These are phyloP conservation scores for Synchiropus splendidus DNA, from an alignment of 2,113 vertebrate species.

Conservation along the genomic window DNA sequence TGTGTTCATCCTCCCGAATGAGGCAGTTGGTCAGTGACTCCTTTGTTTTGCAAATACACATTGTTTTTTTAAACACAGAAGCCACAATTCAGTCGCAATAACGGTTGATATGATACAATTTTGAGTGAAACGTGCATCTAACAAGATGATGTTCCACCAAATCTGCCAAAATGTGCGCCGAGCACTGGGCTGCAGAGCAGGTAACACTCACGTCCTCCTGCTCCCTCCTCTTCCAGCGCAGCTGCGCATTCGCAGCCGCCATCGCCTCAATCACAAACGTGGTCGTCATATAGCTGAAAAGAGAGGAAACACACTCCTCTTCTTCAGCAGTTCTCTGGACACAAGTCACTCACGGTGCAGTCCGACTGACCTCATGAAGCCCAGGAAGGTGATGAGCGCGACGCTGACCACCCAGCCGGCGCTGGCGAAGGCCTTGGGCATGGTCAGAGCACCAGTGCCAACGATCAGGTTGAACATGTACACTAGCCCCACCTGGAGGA, in stretches of 20 bases:
- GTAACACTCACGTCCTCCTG: constrained; percentile 76
- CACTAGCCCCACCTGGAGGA: constrained; percentile 85
- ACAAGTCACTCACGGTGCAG: neutral
- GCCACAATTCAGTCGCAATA: too few species aligned
- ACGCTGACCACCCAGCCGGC: constrained; percentile 93
- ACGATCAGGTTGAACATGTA: constrained; percentile 99
- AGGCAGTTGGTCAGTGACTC: too few species aligned
- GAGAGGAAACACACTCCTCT: neutral
- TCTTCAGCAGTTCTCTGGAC: neutral
- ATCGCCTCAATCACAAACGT: constrained; percentile 97
- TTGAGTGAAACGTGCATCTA: too few species aligned
- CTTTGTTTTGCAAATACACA: too few species aligned
- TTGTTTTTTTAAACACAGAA: too few species aligned
- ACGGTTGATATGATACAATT: too few species aligned
- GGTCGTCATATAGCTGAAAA: constrained; percentile 86
- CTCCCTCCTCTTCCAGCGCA: constrained; percentile 89
- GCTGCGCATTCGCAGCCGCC: constrained; percentile 92
- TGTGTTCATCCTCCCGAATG: too few species aligned
- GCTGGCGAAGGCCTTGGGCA: constrained; percentile 89
- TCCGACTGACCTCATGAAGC: constrained; percentile 86
- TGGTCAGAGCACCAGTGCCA: constrained; percentile 90
- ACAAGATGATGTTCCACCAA: too few species aligned
- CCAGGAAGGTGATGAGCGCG: constrained; percentile 79
- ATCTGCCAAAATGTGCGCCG: too few species aligned
- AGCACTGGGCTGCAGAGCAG: too few species aligned